Percentiles rank a stretch among this genome's conserved stretches.
phyloP scores from a whole-genome alignment of 2,797 vertebrate genomes.

The Distichodus sexfasciatus region DNA sequence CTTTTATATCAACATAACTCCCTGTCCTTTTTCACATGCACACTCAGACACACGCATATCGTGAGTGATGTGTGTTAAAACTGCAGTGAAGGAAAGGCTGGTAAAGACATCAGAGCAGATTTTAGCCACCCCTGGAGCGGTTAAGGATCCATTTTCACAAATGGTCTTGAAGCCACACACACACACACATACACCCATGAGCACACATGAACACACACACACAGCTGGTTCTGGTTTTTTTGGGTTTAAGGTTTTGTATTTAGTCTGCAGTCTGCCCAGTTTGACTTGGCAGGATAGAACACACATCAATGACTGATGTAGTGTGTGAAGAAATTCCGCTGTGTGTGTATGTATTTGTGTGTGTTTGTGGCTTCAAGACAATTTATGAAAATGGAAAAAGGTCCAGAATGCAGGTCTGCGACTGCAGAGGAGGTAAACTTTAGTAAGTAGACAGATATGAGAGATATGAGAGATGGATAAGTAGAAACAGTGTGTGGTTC shows the following conservation, averaged over 20 bases:
- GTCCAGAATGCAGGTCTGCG: too few species aligned
- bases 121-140: conserved; percentile 57
- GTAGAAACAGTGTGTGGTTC: too few species aligned
- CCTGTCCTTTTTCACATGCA: background rate
- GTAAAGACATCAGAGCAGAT: conserved; percentile 62
- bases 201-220: background rate
- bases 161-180: conserved; percentile 42
- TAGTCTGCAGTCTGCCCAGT: conserved; percentile 16
- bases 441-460: too few species aligned
- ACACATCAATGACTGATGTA: background rate
- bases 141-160: conserved; percentile 64
- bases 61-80: conserved; percentile 29
- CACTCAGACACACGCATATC: conserved; percentile 22
- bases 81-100: conserved; percentile 40
- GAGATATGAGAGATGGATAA: too few species aligned
- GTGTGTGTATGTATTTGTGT: background rate
- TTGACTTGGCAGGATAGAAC: conserved; percentile 21
- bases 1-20: conserved; percentile 11
- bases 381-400: conserved; percentile 69
- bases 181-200: conserved; percentile 13
- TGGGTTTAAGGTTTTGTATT: conserved; percentile 23
- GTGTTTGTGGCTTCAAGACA: conserved; percentile 18
- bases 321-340: background rate
- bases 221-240: background rate
- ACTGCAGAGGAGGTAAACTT: too few species aligned